These are phyloP conservation scores for Ctenoplectra terminalis DNA, from an alignment of 1,140 invertebrate species.

Conservation along the genomic window DNA sequence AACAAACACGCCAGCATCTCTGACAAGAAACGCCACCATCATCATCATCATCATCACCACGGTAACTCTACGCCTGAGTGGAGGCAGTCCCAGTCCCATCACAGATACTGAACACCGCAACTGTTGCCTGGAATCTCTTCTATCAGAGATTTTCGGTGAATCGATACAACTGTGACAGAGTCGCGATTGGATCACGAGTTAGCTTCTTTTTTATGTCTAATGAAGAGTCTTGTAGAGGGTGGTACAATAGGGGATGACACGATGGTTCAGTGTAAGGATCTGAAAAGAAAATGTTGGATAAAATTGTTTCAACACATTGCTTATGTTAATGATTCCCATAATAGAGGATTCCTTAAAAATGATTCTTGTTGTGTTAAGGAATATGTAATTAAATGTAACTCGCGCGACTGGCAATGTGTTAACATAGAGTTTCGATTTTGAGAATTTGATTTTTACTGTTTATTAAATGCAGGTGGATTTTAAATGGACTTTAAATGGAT, in stretches of 20 bases:
- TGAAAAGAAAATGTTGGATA: not conserved
- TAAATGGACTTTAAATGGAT: too few relatives aligned
- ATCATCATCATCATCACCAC: conserved; percentile 91
- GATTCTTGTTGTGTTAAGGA: too few relatives aligned
- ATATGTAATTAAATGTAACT: too few relatives aligned
- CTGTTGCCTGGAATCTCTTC: not conserved
- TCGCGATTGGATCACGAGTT: conserved; percentile 7
- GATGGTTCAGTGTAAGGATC: not conserved
- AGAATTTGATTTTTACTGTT: too few relatives aligned
- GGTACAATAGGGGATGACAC: too few relatives aligned
- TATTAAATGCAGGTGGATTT: too few relatives aligned
- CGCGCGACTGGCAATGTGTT: too few relatives aligned
- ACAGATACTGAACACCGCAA: conserved; percentile 76
- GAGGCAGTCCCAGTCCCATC: conserved; percentile 79
- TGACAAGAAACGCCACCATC: conserved; percentile 90
- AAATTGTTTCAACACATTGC: not conserved
- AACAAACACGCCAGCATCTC: conserved; percentile 81
- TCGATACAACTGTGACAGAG: not conserved
- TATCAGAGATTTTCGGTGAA: conserved; percentile 14
- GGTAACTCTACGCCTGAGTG: conserved; percentile 78
- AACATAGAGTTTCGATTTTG: too few relatives aligned
- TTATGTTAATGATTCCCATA: too few relatives aligned
- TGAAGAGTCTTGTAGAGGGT: too few relatives aligned
- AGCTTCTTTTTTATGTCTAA: not conserved
- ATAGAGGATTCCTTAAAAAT: too few relatives aligned